These are phyloP conservation scores for Donacobius atricapilla DNA, from an alignment of 2,113 vertebrate genomes.

Conservation along the genomic window DNA sequence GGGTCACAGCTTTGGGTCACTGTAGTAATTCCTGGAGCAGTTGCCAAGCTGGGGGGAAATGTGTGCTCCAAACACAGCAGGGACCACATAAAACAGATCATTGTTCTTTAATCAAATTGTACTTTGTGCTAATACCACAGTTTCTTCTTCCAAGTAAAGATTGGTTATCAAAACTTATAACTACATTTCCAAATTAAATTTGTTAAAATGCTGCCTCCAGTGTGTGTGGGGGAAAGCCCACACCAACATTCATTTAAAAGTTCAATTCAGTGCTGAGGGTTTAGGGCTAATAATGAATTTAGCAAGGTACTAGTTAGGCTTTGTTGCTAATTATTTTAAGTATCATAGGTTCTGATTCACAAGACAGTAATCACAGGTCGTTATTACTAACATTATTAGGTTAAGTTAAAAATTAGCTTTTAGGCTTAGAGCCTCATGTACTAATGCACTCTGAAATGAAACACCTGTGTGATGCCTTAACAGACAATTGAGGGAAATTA, in stretches of 20 bases:
- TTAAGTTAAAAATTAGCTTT: conserved; percentile 74
- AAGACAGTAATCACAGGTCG: conserved; percentile 65
- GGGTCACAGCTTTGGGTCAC: background rate
- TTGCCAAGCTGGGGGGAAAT: background rate
- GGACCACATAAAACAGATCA: background rate
- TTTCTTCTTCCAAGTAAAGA: background rate
- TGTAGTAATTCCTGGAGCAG: background rate
- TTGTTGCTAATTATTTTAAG: conserved; percentile 77
- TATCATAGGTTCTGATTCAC: conserved; percentile 73
- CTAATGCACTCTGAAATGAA: conserved; percentile 68
- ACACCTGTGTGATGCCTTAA: conserved; percentile 63
- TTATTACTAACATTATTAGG: conserved; percentile 73
- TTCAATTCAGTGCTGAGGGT: conserved; percentile 43
- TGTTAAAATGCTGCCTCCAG: background rate
- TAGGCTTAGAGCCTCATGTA: conserved; percentile 61
- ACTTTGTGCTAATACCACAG: background rate
- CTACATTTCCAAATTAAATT: background rate
- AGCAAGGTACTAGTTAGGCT: conserved; percentile 63
- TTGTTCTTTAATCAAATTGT: background rate
- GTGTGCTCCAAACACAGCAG: background rate
- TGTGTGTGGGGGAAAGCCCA: background rate
- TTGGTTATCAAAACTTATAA: background rate
- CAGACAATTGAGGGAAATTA: conserved; percentile 64
- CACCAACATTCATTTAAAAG: background rate
- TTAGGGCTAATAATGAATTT: conserved; percentile 71